Evolutionary conservation across 2,113 vertebrate species (phyloP), one percentile per base, ranked within the genome.

Genomic region (Monopterus albus): DNA sequence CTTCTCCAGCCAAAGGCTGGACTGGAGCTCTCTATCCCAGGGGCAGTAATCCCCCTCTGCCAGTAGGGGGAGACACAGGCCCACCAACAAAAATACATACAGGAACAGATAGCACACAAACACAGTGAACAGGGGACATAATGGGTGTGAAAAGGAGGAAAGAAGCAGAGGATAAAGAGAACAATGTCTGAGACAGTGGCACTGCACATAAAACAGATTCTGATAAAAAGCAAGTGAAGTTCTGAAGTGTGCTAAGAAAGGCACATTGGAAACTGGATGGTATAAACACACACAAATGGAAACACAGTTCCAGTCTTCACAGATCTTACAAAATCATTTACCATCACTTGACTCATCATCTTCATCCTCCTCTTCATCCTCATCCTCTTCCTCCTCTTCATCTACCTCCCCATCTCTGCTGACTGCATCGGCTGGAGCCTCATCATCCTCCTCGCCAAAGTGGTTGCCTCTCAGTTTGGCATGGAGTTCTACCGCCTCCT

Each of bases 41-140:
- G 98, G 96, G 87, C 92, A 95, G 93, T 98, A 97, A 92, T 95
- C 95, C 49, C 96, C 96, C 94, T 96, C 96, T 98, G 94, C 90
- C 93, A 94, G 91, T 84, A 95, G 94, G 92, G 93, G 95, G 94
- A 92, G 91, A 91, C 92, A 94, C 58, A 93, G 73, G 87, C 72
- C 42, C 73, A 45, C 5, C 7, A 29, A 87, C 82, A 65, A 79
- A 86, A 80, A 20, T 13, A 60, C n/a, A 81, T 49, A 87, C 65
- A n/a, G n/a, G n/a, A 66, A 82, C 66, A 77, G 51, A 70, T 36
- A 58, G 38, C 49, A 82, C 11, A 56, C 51, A 79, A 5, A 69
- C 35, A 79, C 20, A 63, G 53, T 11, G 47, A 36, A 77, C 42
- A 75, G 3, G 39, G 70, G 46, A 35, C 52, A 78, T 64, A 75